Base-by-base conservation (phyloP, 1,140 invertebrate species). In the Oncopeltus fasciatus region DNA sequence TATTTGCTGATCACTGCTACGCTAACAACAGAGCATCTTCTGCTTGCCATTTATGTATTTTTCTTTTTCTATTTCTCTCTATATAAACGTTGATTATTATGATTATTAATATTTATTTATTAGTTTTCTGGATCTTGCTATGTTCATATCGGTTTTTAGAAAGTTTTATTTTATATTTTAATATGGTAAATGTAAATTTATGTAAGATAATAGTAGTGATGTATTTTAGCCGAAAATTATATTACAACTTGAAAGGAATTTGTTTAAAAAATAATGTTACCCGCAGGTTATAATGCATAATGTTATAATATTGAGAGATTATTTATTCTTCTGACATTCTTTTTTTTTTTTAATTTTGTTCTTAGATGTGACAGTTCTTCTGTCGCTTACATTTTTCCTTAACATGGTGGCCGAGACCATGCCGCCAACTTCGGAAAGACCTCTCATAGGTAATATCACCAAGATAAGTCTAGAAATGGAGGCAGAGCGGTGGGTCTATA, bases 351-450 rank as follows among this genome's bases (percentile, higher is more conserved):
- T 65, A 65, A 49, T 65, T 72, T 66, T 67, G 69, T 72, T 68
- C 72, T 65, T 70, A 83, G 82, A 82, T 72, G 83, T 85, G 62
- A 85, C 83, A 67, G 84, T 86, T 70, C 76, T 86, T 64, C 80
- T 87, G 67, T 84, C 84, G 57, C 74, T 86, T 68, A 85, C 83
- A 68, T 83, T 85, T 70, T 86, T 86, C 74, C 83, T 86, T 74
- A 76, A 86, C 67, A 78, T 86, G 75, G 75, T 85, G 63, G 79
- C 75, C 16, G 71, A 80, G 76, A 75, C 79, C 43, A 83, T 84
- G 70, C 82, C 82, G 62, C 81, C 81, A 38, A 82, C 83, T 8
- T 82, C 80, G 43, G 82, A 85, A 66, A 76, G 84, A 57, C 83
- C 83, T 28, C 73, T 85, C 21, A 83, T 84, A 74, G 82, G 82